Conservation (phyloP, 2,797 vertebrate species). For the Neosilurus mollespiculum region DNA sequence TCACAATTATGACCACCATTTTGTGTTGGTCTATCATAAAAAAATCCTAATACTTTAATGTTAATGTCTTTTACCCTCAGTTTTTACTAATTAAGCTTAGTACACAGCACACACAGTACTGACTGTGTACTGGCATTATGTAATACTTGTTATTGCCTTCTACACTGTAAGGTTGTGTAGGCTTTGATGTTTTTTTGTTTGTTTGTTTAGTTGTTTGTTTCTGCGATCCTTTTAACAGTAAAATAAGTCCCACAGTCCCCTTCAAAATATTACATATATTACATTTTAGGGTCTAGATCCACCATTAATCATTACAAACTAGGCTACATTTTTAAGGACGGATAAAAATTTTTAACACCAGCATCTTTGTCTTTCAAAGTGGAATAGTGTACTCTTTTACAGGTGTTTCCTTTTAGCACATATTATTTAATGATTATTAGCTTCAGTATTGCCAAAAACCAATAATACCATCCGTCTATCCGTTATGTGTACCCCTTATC, state of each 20-base stretch:
- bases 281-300: neutral
- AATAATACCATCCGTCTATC: too few species aligned
- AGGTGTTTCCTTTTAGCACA: too few species aligned
- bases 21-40: too few species aligned
- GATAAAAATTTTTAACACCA: neutral
- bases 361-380: neutral
- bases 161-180: neutral
- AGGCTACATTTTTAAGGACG: neutral
- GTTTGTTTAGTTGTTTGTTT: neutral
- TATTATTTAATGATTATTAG: neutral
- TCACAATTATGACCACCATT: too few species aligned
- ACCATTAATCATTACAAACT: neutral
- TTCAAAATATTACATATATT: too few species aligned
- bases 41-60: too few species aligned
- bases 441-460: neutral
- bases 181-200: too few species aligned
- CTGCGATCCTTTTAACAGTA: neutral
- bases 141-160: neutral
- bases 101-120: too few species aligned
- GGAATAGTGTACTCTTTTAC: neutral
- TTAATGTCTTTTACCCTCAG: too few species aligned
- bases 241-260: neutral
- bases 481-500: too few species aligned
- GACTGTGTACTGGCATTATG: too few species aligned
- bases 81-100: too few species aligned